These are phyloP conservation scores for Papilio glaucus DNA, from an alignment of 1,140 invertebrate genomes.

Conservation along the genomic window DNA sequence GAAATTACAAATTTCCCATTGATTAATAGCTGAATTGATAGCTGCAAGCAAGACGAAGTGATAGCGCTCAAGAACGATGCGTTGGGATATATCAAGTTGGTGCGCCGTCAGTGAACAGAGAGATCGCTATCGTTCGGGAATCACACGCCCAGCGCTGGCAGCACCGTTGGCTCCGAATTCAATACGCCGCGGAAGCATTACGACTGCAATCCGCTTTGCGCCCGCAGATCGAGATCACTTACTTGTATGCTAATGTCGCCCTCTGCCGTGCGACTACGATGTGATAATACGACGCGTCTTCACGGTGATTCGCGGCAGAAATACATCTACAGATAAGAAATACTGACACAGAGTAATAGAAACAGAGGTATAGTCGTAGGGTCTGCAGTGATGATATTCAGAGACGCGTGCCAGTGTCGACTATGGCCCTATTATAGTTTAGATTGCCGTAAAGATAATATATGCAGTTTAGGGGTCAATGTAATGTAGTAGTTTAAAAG, in stretches of 20 bases:
- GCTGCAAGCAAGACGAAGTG: slow-evolving; percentile 45
- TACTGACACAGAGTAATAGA: slow-evolving; percentile 55
- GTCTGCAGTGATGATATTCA: slow-evolving; percentile 37
- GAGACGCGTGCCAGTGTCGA: slow-evolving; percentile 1
- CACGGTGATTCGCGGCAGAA: slow-evolving; percentile 71
- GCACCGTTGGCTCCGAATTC: slow-evolving; percentile 69
- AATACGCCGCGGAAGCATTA: slow-evolving; percentile 72
- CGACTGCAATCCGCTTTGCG: slow-evolving; percentile 66
- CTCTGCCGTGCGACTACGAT: slow-evolving; percentile 75
- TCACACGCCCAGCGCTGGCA: slow-evolving; percentile 66
- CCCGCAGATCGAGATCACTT: slow-evolving; percentile 74
- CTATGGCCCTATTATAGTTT: slow-evolving; percentile 11
- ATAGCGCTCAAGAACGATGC: slow-evolving; percentile 50
- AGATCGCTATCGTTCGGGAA: slow-evolving; percentile 76
- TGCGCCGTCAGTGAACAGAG: slow-evolving; percentile 50
- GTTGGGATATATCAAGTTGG: slow-evolving; percentile 52
- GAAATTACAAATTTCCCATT: slow-evolving; percentile 25
- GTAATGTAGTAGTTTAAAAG: slow-evolving; percentile 52
- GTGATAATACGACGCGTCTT: slow-evolving; percentile 73
- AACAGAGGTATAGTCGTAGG: slow-evolving; percentile 70
- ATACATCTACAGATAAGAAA: slow-evolving; percentile 23
- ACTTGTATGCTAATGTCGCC: slow-evolving; percentile 79
- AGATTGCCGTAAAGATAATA: slow-evolving; percentile 29
- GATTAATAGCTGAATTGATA: slow-evolving; percentile 19
- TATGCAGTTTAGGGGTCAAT: slow-evolving; percentile 43